phyloP scores from a whole-genome alignment of 2,888 invertebrate species.

The Sarcophaga rosellei region DNA sequence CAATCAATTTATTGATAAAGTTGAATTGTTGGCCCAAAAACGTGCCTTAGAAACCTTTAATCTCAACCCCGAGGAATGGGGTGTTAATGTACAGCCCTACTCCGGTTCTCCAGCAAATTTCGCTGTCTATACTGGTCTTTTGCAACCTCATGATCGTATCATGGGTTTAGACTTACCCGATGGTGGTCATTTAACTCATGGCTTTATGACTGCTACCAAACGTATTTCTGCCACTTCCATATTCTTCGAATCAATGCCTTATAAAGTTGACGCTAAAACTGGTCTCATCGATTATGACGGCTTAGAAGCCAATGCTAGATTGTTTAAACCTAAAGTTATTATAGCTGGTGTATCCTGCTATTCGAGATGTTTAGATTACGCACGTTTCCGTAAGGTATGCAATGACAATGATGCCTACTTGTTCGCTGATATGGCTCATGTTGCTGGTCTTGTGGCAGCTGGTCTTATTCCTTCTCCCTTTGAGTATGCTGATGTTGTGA shows the following conservation, averaged over 20 bases:
- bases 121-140: slow-evolving; percentile 95
- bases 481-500: slow-evolving; percentile 94
- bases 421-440: slow-evolving; percentile 98
- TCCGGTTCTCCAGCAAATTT: slow-evolving; percentile 98
- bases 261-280: slow-evolving; percentile 91
- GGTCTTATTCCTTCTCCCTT: slow-evolving; percentile 95
- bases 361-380: slow-evolving; percentile 95
- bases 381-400: slow-evolving; percentile 91
- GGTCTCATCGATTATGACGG: slow-evolving; percentile 97
- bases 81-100: slow-evolving; percentile 98
- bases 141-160: slow-evolving; percentile 96
- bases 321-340: slow-evolving; percentile 96
- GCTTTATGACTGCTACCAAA: slow-evolving; percentile 94
- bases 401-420: slow-evolving; percentile 92
- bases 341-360: slow-evolving; percentile 98
- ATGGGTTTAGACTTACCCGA: slow-evolving; percentile 98
- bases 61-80: slow-evolving; percentile 93
- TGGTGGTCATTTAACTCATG: slow-evolving; percentile 97
- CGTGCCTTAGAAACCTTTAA: slow-evolving; percentile 92
- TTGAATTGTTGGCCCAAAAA: slow-evolving; percentile 94
- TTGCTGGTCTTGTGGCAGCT: slow-evolving; percentile 95
- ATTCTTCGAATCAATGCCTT: slow-evolving; percentile 99
- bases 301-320: slow-evolving; percentile 89
- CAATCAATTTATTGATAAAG: slow-evolving; percentile 96
- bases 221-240: slow-evolving; percentile 98